Percentiles rank a stretch among this genome's conserved stretches.
Evolutionary conservation across 2,113 vertebrate species (phyloP).

Genomic region (Eulemur rufifrons): DNA sequence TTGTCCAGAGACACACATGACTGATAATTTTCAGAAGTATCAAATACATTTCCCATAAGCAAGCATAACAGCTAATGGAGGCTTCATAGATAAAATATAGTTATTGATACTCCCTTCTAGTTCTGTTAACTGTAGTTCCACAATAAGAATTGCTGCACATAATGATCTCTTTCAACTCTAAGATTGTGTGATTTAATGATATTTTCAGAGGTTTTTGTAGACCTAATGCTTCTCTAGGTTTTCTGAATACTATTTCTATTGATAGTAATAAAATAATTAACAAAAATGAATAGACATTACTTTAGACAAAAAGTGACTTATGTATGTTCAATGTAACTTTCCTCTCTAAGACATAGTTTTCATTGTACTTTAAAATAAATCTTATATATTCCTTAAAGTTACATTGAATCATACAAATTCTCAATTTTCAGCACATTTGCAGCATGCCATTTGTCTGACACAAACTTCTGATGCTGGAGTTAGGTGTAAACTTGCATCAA

Average conservation of each 20-base stretch:
- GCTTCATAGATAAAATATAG: neutral
- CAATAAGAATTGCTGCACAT: neutral
- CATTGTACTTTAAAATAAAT: neutral
- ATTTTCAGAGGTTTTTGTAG: neutral
- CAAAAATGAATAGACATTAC: neutral
- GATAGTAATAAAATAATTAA: constrained; percentile 18
- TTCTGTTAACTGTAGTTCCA: neutral
- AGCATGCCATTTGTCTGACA: neutral
- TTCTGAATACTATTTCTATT: neutral
- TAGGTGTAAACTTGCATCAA: neutral
- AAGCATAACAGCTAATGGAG: neutral
- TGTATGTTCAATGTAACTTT: neutral
- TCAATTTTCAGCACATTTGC: neutral
- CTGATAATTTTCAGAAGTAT: neutral
- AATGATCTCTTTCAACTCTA: neutral
- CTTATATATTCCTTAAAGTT: neutral
- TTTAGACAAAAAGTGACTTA: neutral
- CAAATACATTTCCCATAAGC: neutral
- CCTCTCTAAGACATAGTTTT: neutral
- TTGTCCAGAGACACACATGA: neutral
- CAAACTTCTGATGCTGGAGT: neutral
- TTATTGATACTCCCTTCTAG: neutral
- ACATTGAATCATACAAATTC: neutral
- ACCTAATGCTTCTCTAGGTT: neutral
- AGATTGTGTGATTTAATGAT: neutral